Evolutionary conservation across 2,113 vertebrate genomes (phyloP).

Genomic region (Misgurnus mizolepis): DNA sequence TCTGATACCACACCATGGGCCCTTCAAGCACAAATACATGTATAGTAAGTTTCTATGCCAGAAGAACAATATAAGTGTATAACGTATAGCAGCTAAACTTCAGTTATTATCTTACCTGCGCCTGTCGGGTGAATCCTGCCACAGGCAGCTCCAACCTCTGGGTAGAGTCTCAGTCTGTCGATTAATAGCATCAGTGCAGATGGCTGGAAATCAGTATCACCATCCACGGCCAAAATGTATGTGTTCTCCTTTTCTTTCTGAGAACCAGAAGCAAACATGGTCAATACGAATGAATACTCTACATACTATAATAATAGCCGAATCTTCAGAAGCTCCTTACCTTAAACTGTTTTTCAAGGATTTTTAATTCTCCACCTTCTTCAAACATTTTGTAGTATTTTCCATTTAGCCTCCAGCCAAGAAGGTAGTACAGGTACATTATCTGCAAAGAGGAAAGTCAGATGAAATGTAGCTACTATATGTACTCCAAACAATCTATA

Average conservation of each 20-base stretch:
- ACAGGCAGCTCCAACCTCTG: conserved; percentile 72
- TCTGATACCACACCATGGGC: conserved; percentile 78
- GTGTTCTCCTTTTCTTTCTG: conserved; percentile 70
- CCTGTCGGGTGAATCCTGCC: conserved; percentile 79
- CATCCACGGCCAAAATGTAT: conserved; percentile 73
- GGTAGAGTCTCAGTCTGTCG: conserved; percentile 71
- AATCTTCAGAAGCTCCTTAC: conserved; percentile 39
- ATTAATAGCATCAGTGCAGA: conserved; percentile 73
- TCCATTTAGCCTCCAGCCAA: conserved; percentile 64
- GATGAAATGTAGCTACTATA: too few species aligned
- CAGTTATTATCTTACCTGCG: conserved; percentile 59
- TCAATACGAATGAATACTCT: too few species aligned
- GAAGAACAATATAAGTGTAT: too few species aligned
- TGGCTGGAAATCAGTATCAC: conserved; percentile 77
- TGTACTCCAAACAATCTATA: too few species aligned
- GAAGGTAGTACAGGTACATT: conserved; percentile 71
- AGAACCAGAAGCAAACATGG: too few species aligned
- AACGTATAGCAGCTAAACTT: too few species aligned
- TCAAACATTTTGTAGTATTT: conserved; percentile 52
- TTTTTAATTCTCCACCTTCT: neutral
- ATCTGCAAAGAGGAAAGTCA: conserved; percentile 51
- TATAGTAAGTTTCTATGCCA: too few species aligned
- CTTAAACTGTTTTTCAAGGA: conserved; percentile 37
- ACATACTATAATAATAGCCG: neutral
- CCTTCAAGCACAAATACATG: conserved; percentile 54